These are phyloP conservation scores for Leucopternis melanops DNA, from an alignment of 2,113 vertebrate genomes.

Conservation along the genomic window DNA sequence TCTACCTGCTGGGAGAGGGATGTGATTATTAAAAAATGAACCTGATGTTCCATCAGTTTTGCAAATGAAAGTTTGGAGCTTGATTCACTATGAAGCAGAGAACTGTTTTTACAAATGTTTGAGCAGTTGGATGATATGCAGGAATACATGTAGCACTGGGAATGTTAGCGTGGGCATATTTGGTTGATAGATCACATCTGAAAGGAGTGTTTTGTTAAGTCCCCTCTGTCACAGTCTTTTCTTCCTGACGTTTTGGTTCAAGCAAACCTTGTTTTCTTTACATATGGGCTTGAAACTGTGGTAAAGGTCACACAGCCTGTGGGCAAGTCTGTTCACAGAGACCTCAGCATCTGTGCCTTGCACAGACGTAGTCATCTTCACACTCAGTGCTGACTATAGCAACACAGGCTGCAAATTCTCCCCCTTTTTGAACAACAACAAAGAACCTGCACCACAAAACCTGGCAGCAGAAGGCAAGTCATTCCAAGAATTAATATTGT, in stretches of 20 bases:
- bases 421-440: background rate
- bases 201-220: background rate
- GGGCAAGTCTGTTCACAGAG: background rate
- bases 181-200: background rate
- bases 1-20: background rate
- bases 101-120: background rate
- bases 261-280: background rate
- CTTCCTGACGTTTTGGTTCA: background rate
- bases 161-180: fast-evolving
- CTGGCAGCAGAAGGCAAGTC: background rate
- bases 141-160: background rate
- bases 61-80: background rate
- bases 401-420: background rate
- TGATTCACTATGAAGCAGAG: background rate
- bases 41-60: background rate
- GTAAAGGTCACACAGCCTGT: background rate
- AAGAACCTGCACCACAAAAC: background rate
- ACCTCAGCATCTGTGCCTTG: background rate
- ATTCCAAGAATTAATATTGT: background rate
- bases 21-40: background rate
- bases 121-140: background rate
- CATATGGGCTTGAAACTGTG: background rate
- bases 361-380: background rate
- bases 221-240: background rate
- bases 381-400: background rate